These are phyloP conservation scores for Echinarachnius parma DNA, from an alignment of 53 echinoderm and acorn worm species.

Conservation along the genomic window DNA sequence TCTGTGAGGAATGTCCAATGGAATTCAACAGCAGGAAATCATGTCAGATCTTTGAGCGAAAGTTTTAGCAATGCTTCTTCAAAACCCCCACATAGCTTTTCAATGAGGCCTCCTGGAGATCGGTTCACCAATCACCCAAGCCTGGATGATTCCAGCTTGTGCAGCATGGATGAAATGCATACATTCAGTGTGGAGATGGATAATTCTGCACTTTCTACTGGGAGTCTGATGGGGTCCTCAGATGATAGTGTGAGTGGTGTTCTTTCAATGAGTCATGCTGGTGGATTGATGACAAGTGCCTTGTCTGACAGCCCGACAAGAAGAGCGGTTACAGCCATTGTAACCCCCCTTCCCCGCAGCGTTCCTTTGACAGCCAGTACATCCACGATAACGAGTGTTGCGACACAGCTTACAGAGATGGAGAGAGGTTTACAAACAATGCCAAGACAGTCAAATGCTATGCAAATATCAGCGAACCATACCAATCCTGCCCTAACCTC, in stretches of 20 bases:
- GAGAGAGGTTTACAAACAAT: no score
- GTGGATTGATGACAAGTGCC: not conserved
- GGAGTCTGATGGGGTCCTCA: constrained; percentile 17
- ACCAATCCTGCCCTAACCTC: no score
- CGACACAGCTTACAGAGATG: constrained; percentile 4
- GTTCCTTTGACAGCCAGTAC: constrained; percentile 13
- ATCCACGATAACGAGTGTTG: not conserved
- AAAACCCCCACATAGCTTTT: no score
- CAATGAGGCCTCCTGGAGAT: no score
- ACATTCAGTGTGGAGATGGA: constrained; percentile 37
- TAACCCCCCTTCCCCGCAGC: constrained; percentile 39
- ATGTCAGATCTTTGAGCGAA: not conserved
- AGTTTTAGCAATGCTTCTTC: no score
- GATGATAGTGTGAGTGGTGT: constrained; percentile 33
- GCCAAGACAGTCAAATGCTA: no score
- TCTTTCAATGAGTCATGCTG: constrained; percentile 17
- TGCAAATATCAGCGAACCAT: no score
- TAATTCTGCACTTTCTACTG: constrained; percentile 31
- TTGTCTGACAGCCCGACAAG: constrained; percentile 28
- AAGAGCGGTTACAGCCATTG: constrained; percentile 38
- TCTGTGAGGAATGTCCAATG: constrained; percentile 3
- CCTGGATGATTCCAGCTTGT: constrained; percentile 21
- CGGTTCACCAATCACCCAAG: not conserved
- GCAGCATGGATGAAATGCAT: constrained; percentile 31
- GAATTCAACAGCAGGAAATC: constrained; percentile 15